Conservation (phyloP, 2,113 vertebrate species). For the Corythornis madagascariensis region DNA sequence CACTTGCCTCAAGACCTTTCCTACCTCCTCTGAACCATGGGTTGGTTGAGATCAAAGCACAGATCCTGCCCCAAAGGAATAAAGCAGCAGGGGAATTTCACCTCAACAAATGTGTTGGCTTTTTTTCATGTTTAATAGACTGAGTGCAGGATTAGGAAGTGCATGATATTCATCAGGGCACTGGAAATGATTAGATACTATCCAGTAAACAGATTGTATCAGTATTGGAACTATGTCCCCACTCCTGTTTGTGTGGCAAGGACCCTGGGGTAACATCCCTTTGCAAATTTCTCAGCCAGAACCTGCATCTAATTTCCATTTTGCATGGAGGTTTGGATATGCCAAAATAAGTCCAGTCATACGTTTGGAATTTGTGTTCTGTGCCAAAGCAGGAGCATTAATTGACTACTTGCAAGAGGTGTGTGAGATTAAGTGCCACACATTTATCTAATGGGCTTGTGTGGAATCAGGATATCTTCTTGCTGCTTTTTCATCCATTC, state of each 20-base stretch:
- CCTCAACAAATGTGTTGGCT: not conserved
- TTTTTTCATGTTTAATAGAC: not conserved
- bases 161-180: not conserved
- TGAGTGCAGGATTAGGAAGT: constrained; percentile 8
- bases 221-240: not conserved
- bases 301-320: constrained; percentile 30
- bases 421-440: constrained; percentile 41
- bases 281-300: not conserved
- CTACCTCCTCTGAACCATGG: not conserved
- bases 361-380: not conserved
- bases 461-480: not conserved
- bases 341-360: not conserved
- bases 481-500: not conserved
- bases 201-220: constrained; percentile 20
- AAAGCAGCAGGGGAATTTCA: not conserved
- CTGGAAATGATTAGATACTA: constrained; percentile 55
- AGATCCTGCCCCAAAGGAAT: not conserved
- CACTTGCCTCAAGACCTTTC: not conserved
- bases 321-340: not conserved
- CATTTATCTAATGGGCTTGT: not conserved
- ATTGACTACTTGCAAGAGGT: constrained; percentile 38
- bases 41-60: not conserved
- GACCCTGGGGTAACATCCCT: not conserved
- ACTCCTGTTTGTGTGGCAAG: not conserved
- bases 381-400: constrained; percentile 4